phyloP scores from a whole-genome alignment of 2,113 vertebrate species.

The Pelodiscus sinensis region DNA sequence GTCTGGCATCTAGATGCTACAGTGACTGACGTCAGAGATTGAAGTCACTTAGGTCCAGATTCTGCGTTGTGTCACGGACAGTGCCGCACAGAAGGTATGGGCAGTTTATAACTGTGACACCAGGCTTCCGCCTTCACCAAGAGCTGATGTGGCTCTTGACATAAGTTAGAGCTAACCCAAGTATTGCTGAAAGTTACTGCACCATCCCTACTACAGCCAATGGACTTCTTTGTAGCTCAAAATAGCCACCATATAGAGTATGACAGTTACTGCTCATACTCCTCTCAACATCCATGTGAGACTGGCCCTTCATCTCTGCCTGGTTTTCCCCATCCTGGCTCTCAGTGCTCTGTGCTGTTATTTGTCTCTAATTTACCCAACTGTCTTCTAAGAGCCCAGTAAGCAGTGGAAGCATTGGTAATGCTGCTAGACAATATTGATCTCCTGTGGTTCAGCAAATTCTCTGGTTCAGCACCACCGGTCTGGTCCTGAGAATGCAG shows the following conservation, averaged over 20 bases:
- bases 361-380: no score
- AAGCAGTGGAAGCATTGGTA: no score
- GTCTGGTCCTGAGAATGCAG: no score
- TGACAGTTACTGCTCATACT: background rate
- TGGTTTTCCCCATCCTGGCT: background rate
- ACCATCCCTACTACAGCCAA: background rate
- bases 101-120: background rate
- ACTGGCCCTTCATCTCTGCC: background rate
- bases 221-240: background rate
- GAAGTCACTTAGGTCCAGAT: constrained; percentile 53
- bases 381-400: no score
- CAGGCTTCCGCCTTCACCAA: rapidly evolving
- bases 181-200: background rate
- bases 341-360: no score
- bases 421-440: no score
- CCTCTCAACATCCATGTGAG: background rate
- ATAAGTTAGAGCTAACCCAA: background rate
- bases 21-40: constrained; percentile 52
- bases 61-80: constrained; percentile 39
- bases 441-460: no score
- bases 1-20: constrained; percentile 53
- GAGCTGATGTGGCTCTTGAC: background rate
- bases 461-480: no score
- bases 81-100: constrained; percentile 16
- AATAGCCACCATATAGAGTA: background rate